phyloP scores from a whole-genome alignment of 1,140 invertebrate genomes.

The Apocrypta bakeri region DNA sequence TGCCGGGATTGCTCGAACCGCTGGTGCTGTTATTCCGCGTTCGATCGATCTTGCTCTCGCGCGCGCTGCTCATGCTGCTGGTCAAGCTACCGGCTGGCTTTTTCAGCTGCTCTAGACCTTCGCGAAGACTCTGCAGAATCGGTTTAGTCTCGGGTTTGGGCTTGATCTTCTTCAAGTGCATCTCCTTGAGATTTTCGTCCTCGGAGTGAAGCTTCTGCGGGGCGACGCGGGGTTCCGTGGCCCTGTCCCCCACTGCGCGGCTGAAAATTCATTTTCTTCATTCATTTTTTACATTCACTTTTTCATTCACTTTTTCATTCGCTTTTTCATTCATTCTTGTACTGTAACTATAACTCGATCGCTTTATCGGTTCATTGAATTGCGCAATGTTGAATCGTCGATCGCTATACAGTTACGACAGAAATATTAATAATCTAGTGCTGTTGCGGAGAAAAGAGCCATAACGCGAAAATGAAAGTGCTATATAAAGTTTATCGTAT shows the following conservation, averaged over 20 bases:
- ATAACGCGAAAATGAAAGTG: too few species aligned
- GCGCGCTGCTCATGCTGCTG: background rate
- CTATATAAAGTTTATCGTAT: too few species aligned
- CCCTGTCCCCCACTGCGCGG: constrained; percentile 69
- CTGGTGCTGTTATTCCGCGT: background rate
- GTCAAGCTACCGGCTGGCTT: constrained; percentile 47
- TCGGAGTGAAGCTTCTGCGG: constrained; percentile 64
- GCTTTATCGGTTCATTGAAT: too few species aligned
- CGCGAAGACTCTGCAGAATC: constrained; percentile 68
- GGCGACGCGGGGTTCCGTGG: constrained; percentile 70
- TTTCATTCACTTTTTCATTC: too few species aligned
- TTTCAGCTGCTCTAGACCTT: constrained; percentile 69
- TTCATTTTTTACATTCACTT: too few species aligned
- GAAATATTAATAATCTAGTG: background rate
- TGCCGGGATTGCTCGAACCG: background rate
- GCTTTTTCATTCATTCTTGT: too few species aligned
- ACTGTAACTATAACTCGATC: too few species aligned
- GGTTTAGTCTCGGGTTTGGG: constrained; percentile 69
- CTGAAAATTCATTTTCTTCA: constrained; percentile 55
- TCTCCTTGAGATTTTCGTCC: constrained; percentile 65
- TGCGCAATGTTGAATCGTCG: too few species aligned
- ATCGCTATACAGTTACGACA: too few species aligned
- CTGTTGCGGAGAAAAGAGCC: background rate
- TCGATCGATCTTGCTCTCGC: background rate
- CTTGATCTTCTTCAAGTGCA: constrained; percentile 72